Evolutionary conservation across 2,797 vertebrate species (phyloP).

Genomic region (Prionace glauca): DNA sequence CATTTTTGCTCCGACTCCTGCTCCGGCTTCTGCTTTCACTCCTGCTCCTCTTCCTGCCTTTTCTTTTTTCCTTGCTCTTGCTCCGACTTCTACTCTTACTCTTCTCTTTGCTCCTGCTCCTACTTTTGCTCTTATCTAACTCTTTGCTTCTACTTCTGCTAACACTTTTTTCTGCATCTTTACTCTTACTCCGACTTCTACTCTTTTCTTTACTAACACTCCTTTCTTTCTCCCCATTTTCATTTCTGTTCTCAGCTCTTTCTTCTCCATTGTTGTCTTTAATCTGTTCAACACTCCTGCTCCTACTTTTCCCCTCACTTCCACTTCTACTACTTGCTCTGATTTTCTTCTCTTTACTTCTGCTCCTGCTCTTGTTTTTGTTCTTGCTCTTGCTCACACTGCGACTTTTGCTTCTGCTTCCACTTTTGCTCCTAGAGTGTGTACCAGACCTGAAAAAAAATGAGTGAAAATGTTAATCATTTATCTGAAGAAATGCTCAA

Average conservation of each 20-base stretch:
- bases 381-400: conserved; percentile 34
- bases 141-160: conserved; percentile 68
- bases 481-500: no score
- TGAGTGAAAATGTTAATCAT: conserved; percentile 37
- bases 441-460: conserved; percentile 67
- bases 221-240: conserved; percentile 58
- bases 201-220: conserved; percentile 48
- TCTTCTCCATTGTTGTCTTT: not conserved
- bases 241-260: conserved; percentile 46
- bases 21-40: conserved; percentile 68
- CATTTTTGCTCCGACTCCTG: conserved; percentile 56
- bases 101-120: conserved; percentile 58
- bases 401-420: conserved; percentile 55
- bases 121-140: conserved; percentile 60
- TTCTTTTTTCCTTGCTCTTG: conserved; percentile 62
- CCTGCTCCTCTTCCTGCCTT: conserved; percentile 65
- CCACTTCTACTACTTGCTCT: conserved; percentile 27
- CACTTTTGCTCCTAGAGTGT: conserved; percentile 71
- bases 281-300: conserved; percentile 47
- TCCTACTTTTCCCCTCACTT: conserved; percentile 23
- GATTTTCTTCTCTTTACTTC: conserved; percentile 37
- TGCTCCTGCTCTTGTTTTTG: conserved; percentile 27
- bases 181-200: conserved; percentile 58
- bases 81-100: conserved; percentile 73
- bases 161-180: conserved; percentile 65